Evolutionary conservation across 2,888 invertebrate species (phyloP), one percentile per base, ranked within the genome.

Genomic region (Callinectes sapidus): DNA sequence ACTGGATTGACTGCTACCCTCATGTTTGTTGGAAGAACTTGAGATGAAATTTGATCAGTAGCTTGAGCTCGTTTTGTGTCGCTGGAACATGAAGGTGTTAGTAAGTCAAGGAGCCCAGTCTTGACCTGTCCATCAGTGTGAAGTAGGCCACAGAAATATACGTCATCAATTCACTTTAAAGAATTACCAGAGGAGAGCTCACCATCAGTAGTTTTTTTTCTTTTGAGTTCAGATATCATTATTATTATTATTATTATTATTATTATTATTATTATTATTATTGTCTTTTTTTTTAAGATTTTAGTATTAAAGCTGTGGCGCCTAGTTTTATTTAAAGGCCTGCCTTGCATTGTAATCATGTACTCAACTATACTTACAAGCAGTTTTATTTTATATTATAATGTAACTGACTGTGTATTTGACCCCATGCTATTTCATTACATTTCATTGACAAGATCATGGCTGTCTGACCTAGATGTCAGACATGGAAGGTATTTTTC

Each of bases 321-420:
- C 91, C 91, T 91, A 81, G 32, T 89, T 91, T 91, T 87, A 87
- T 48, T 91, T 91, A 54, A 91, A 91, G 91, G 39, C 81, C 88
- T 91, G 88, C 77, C 88, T 89, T 89, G 91, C 71, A 91, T 89
- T 91, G 77, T 88, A 90, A 48, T 61, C 91, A 91, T 89, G 89
- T 91, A 91, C 87, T 91, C 39, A 18, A 87, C 54, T 87, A 48
- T 90, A 54, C 55, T 66, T 85, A 90, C 32, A n/a, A 39, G 90
- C 55, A 87, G 91, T 91, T 91, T 42, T 91, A 87, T 91, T 91
- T 86, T 28, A 66, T 66, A 86, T 39, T 39, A 81, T 87, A 39
- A 66, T 91, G 48, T 87, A 91, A 54, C 39, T 35, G 66, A 87
- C 86, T 87, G 61, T n/a, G 61, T 86, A 90, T 86, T 91, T 48